Evolutionary conservation across 2,113 vertebrate genomes (phyloP).

Genomic region (Prionailurus viverrinus): DNA sequence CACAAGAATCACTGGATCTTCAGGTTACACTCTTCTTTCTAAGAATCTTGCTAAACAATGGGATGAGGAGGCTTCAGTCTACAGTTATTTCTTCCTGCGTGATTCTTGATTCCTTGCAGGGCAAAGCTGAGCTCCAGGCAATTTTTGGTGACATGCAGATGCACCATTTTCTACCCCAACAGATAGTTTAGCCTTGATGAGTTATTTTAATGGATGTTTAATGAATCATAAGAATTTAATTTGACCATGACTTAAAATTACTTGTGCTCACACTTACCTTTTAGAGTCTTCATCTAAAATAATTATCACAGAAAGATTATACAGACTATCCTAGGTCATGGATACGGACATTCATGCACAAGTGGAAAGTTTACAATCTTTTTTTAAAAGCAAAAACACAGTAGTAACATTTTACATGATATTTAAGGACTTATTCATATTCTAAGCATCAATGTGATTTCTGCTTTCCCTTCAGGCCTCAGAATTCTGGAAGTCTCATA

Average conservation of each 20-base stretch:
- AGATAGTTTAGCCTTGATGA: background rate
- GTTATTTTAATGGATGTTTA: constrained; percentile 38
- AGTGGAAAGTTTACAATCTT: constrained; percentile 16
- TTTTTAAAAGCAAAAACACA: constrained; percentile 1
- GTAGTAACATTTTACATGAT: background rate
- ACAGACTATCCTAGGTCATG: background rate
- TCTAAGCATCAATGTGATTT: background rate
- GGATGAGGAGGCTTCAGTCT: background rate
- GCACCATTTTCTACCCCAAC: background rate
- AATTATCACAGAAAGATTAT: constrained; percentile 44
- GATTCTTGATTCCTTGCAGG: background rate
- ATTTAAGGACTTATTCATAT: background rate
- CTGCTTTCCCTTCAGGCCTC: background rate
- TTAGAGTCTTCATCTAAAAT: constrained; percentile 50
- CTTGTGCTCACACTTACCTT: constrained; percentile 32
- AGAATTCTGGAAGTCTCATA: background rate
- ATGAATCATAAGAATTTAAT: background rate
- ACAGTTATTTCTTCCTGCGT: background rate
- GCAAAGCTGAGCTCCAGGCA: background rate
- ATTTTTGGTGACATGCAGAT: background rate
- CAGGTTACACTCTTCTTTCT: background rate
- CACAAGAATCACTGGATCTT: background rate
- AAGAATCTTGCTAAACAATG: background rate
- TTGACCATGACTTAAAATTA: background rate
- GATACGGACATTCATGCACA: background rate